These are phyloP conservation scores for Drosophila jambulina DNA, from an alignment of 1,140 invertebrate genomes.

Conservation along the genomic window DNA sequence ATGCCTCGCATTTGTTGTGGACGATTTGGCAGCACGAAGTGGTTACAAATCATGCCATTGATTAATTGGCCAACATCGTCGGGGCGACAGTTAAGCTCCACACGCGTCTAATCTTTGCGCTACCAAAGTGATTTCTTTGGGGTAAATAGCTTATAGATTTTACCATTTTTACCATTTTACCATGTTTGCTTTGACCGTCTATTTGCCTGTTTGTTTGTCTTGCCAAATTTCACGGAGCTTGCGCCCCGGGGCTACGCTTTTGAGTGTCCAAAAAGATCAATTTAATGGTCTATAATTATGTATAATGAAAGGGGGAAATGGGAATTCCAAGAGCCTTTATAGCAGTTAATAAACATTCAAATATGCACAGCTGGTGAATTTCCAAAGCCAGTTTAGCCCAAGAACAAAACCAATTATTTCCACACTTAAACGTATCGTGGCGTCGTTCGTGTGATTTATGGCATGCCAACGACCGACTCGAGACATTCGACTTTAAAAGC, in stretches of 20 bases:
- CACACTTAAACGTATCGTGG: conserved; percentile 12
- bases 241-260: conserved; percentile 1
- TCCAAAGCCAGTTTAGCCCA: conserved; percentile 11
- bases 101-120: conserved; percentile 32
- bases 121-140: conserved; percentile 1
- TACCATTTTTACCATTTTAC: conserved; percentile 7
- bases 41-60: conserved; percentile 56
- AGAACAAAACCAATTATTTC: conserved; percentile 36
- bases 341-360: conserved; percentile 39
- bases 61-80: conserved; percentile 60
- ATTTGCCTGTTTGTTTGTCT: conserved; percentile 45
- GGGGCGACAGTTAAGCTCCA: conserved; percentile 26
- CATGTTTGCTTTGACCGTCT: conserved; percentile 33
- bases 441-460: conserved; percentile 27
- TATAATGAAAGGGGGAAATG: conserved; percentile 50
- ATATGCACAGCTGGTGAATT: conserved; percentile 32
- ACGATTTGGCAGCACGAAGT: conserved; percentile 14
- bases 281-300: conserved; percentile 73
- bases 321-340: conserved; percentile 26
- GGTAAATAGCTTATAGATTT: not conserved
- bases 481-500: conserved; percentile 3
- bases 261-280: conserved; percentile 32
- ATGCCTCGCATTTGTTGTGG: conserved; percentile 24
- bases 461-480: conserved; percentile 7
- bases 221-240: conserved; percentile 11